Evolutionary conservation across 2,113 vertebrate genomes (phyloP), one percentile per base, ranked within the genome.

Genomic region (Ammodramus savannarum): DNA sequence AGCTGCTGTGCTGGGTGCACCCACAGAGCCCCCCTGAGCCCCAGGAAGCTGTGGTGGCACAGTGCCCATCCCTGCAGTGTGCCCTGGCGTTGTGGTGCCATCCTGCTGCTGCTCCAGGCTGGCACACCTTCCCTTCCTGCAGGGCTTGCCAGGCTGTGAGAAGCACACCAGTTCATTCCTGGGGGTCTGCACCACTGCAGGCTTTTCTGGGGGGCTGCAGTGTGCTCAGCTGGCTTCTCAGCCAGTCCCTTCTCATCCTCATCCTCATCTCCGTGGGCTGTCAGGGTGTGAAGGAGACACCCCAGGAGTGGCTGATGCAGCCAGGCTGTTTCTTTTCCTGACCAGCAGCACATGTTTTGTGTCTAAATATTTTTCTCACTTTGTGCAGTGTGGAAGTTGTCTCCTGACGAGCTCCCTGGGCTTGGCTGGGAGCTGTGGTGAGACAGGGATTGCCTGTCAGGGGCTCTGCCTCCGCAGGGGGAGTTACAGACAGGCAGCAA

Each of bases 31-130:
- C 16, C 54, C 55, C 55, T 9, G 32, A 34, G 55, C 57, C 57
- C 58, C n/a, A 11, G 25, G 16, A 23, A 2, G 57, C 57, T 36
- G 22, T 11, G 57, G 57, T 1, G 51, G 54, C 34, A 31, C 32
- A 1, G 66, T 2, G 21, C 15, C 51, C 7, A 1, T 7, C n/a
- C 46, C 6, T 13, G 52, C 10, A 2, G 17, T 0, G 25, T 8
- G 51, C 25, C 21, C 58, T 0, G 0, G 62, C 43, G 1, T 4
- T 23, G 48, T 3, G 5, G 16, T 9, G 0, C 67, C 34, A 0
- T 11, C 44, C 58, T 25, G 17, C 1, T 0, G 2, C 32, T 57
- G 32, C 67, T 43, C 27, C 2, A 0, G 3, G 1, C 21, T 46
- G 65, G 65, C 26, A 44, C 21, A 13, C 2, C 9, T 15, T 9